Conservation (phyloP, 2,888 invertebrate species). For the Phyllotreta cruciferae region DNA sequence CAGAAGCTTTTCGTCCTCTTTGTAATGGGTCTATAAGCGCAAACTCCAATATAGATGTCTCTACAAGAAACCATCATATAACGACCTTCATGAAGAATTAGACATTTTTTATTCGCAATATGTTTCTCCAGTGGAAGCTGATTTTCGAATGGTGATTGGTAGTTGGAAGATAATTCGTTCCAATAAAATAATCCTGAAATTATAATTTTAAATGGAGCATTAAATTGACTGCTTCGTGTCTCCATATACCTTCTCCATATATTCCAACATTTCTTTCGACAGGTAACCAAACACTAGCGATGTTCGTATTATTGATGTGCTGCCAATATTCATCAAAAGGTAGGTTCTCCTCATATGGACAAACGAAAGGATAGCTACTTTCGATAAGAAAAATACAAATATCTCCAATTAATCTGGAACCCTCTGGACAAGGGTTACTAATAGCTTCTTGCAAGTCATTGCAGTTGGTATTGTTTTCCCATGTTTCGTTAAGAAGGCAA, state of each 20-base stretch:
- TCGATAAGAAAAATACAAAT: slow-evolving; percentile 38
- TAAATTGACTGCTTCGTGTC: background rate
- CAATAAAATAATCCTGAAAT: slow-evolving; percentile 42
- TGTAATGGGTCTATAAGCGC: slow-evolving; percentile 42
- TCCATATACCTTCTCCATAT: slow-evolving; percentile 43
- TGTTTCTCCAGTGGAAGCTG: slow-evolving; percentile 19
- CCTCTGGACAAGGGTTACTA: slow-evolving; percentile 42
- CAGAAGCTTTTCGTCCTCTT: slow-evolving; percentile 39
- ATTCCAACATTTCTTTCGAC: slow-evolving; percentile 34
- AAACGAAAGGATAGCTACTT: slow-evolving; percentile 42
- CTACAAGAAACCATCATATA: too few relatives aligned
- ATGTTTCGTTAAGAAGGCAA: slow-evolving; percentile 32
- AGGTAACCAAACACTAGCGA: slow-evolving; percentile 47
- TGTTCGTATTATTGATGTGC: slow-evolving; percentile 6
- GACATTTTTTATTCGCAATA: slow-evolving; percentile 44
- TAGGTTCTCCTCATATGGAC: slow-evolving; percentile 43
- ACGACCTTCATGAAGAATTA: slow-evolving; percentile 44
- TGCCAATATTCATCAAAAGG: slow-evolving; percentile 40
- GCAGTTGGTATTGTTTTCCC: slow-evolving; percentile 38
- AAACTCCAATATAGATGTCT: slow-evolving; percentile 41
- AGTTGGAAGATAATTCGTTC: slow-evolving; percentile 39
- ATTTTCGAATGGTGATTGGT: slow-evolving; percentile 35
- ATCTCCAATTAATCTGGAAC: slow-evolving; percentile 19
- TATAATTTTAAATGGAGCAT: slow-evolving; percentile 4
- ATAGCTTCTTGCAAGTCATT: slow-evolving; percentile 31